Evolutionary conservation across 1,140 invertebrate species (phyloP).

Genomic region (Stegodyphus mimosarum): DNA sequence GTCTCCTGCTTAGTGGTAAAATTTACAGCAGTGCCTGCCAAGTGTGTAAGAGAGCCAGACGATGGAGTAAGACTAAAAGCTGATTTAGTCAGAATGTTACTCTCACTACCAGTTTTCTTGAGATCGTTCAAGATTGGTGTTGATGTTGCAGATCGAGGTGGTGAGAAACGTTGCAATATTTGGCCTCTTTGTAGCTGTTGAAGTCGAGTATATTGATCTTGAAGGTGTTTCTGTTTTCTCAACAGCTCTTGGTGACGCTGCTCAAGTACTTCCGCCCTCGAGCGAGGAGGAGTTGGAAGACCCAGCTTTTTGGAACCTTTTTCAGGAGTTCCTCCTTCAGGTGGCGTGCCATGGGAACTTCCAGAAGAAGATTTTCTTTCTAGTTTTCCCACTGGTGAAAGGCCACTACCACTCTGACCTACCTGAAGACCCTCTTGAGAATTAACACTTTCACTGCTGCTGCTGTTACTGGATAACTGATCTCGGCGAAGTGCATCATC

Average conservation of each 20-base stretch:
- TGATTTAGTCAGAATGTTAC: conserved; percentile 85
- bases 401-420: conserved; percentile 56
- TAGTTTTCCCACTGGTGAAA: conserved; percentile 11
- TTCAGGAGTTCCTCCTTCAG: conserved; percentile 23
- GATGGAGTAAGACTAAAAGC: conserved; percentile 70
- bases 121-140: conserved; percentile 71
- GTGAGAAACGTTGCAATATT: conserved; percentile 76
- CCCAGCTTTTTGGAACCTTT: conserved; percentile 50
- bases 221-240: conserved; percentile 84
- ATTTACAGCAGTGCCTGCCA: conserved; percentile 70
- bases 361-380: conserved; percentile 36
- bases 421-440: conserved; percentile 75
- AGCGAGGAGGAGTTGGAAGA: conserved; percentile 62
- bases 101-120: conserved; percentile 89
- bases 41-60: conserved; percentile 76
- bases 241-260: conserved; percentile 86
- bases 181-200: conserved; percentile 85
- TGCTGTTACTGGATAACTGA: conserved; percentile 72
- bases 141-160: conserved; percentile 70
- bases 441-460: conserved; percentile 82
- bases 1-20: conserved; percentile 10
- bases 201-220: conserved; percentile 87
- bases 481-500: conserved; percentile 58
- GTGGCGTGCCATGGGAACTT: conserved; percentile 6
- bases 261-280: conserved; percentile 79